Base-by-base conservation (phyloP, 2,888 invertebrate genomes). In the Hirtodrosophila confusa region DNA sequence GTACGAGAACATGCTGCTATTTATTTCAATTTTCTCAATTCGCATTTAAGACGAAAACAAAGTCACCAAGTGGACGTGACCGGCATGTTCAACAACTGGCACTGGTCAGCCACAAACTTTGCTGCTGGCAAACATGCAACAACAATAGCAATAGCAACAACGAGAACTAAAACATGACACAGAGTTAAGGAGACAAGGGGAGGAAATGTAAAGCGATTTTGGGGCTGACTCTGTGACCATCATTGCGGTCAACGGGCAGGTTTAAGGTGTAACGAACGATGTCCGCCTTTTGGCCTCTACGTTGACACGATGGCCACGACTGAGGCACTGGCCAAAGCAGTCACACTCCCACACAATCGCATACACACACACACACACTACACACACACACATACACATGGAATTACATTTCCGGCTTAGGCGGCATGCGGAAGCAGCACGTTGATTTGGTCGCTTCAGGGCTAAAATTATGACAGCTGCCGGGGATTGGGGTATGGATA, bases 21-120 rank as follows among this genome's bases (percentile, higher is more conserved):
- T 73, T 73, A 76, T 86, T 78, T 88, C 85, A 84, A 86, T 88
- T 88, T 82, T 84, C 88, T 80, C 84, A 83, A 80, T 88, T 88
- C 82, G 74, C 69, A 80, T 86, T 86, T 86, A 86, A 86, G 82
- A 84, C 89, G 82, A 83, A 80, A 89, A 84, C 73, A 82, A 84
- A 75, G 80, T 82, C 72, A 88, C 75, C 73, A 62, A 78, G 54
- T 31, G 73, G 73, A 88, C 88, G 88, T 89, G 89, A 85, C 69
- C 67, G 44, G 77, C 80, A 85, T 87, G 64, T 48, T 51, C 62
- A 63, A 60, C 72, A 51, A 54, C 72, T 80, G 78, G 56, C 80
- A 79, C 60, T 75, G 86, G 69, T 53, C 72, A 80, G 87, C 74
- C 87, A 47, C 87, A 80, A 86, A 69, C 87, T 80, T 80, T 86